A percentile compares a stretch with the other conserved stretches of the same genome.
phyloP scores from a whole-genome alignment of 2,797 vertebrate species.

The Tadarida brasiliensis region DNA sequence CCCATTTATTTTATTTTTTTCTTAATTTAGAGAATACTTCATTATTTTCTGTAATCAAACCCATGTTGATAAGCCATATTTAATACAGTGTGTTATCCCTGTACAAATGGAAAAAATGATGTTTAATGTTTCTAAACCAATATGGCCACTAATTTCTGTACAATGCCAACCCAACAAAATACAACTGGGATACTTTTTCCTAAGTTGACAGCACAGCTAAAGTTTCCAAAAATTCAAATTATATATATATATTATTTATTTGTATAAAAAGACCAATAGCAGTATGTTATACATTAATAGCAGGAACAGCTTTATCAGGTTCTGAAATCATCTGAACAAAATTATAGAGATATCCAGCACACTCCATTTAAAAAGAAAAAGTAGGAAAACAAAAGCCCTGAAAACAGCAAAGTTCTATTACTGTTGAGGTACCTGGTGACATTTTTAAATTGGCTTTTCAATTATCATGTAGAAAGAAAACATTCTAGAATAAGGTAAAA shows the following conservation, averaged over 20 bases:
- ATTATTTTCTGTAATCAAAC: conserved; percentile 87
- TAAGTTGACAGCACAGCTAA: too few relatives aligned
- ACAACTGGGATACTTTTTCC: too few relatives aligned
- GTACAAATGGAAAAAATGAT: conserved; percentile 97
- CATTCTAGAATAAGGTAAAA: conserved; percentile 85
- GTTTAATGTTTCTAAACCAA: conserved; percentile 92
- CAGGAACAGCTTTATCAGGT: conserved; percentile 89
- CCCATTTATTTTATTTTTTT: neutral
- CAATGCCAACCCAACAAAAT: too few relatives aligned
- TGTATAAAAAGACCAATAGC: conserved; percentile 91
- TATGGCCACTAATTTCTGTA: conserved; percentile 83
- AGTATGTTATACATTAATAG: conserved; percentile 89
- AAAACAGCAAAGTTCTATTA: conserved; percentile 88
- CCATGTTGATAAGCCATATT: conserved; percentile 99
- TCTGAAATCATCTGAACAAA: conserved; percentile 89
- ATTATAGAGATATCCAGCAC: conserved; percentile 87
- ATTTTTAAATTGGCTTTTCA: conserved; percentile 86
- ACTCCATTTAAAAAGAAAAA: conserved; percentile 84
- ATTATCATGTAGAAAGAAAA: conserved; percentile 88
- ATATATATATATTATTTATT: conserved; percentile 88
- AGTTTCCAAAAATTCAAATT: conserved; percentile 86
- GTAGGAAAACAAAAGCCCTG: conserved; percentile 86
- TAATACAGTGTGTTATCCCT: conserved; percentile 99
- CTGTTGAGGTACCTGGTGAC: conserved; percentile 89
- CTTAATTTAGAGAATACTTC: conserved; percentile 97